These are phyloP conservation scores for Carcinoscorpius rotundicauda DNA, from an alignment of 1,140 invertebrate species.

Conservation along the genomic window DNA sequence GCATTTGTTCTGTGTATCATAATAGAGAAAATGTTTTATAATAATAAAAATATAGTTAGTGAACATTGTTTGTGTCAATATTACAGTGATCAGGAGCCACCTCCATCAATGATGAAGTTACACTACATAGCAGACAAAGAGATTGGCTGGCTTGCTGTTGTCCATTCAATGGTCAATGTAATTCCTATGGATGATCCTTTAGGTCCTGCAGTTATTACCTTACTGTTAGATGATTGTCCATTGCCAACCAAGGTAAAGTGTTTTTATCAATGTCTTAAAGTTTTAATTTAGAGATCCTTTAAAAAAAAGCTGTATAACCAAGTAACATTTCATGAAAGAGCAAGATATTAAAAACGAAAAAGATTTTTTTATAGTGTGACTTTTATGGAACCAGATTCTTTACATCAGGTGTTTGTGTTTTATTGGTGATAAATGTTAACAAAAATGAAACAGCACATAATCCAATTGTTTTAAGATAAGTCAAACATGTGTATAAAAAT, in stretches of 20 bases:
- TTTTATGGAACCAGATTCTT: no score
- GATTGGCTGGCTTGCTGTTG: constrained; percentile 79
- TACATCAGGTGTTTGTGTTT: no score
- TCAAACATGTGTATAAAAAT: no score
- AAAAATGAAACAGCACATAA: no score
- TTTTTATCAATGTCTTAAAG: background rate
- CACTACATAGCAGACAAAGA: constrained; percentile 80
- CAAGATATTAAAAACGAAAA: no score
- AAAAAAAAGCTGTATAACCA: no score
- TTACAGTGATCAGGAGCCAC: constrained; percentile 71
- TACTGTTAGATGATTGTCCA: constrained; percentile 82
- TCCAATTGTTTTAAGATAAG: no score
- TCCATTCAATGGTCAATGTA: constrained; percentile 71
- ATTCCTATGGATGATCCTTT: constrained; percentile 77
- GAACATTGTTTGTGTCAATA: background rate
- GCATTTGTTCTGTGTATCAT: background rate
- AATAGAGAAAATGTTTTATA: background rate
- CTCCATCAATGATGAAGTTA: constrained; percentile 63
- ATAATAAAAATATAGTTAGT: background rate
- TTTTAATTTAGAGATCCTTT: background rate
- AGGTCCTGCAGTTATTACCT: constrained; percentile 77
- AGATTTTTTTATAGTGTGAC: no score
- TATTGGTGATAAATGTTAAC: no score
- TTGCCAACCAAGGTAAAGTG: constrained; percentile 64
- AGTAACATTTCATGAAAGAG: no score